A percentile compares a stretch with the other conserved stretches of the same genome.
Evolutionary conservation across 2,888 invertebrate species (phyloP).

Genomic region (Zaprionus bogoriensis): DNA sequence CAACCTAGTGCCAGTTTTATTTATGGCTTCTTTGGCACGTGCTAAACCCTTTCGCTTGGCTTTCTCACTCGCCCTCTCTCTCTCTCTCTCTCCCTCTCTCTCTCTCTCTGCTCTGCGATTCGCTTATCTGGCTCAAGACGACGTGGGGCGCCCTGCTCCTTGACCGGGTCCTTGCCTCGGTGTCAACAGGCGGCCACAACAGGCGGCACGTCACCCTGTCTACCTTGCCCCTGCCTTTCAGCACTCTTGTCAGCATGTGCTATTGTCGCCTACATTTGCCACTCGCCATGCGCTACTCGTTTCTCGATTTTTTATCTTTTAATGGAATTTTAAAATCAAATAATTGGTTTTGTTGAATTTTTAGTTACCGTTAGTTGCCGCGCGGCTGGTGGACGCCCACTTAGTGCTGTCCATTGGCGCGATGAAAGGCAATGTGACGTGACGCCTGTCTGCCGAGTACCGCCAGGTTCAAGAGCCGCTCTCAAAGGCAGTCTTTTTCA

Average conservation of each 20-base stretch:
- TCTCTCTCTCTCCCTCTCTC: conserved; percentile 7
- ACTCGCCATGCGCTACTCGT: conserved; percentile 8
- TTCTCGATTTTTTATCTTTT: conserved; percentile 68
- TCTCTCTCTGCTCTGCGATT: conserved; percentile 1
- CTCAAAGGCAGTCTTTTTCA: too few relatives aligned
- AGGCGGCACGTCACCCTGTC: conserved; percentile 34
- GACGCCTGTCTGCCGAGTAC: too few relatives aligned
- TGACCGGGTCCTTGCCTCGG: conserved; percentile 47
- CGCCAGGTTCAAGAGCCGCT: too few relatives aligned
- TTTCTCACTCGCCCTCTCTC: conserved; percentile 7
- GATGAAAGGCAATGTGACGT: too few relatives aligned
- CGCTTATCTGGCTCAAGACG: conserved; percentile 43
- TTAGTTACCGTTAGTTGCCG: conserved; percentile 31
- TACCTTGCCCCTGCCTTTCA: too few relatives aligned
- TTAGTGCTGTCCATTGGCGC: too few relatives aligned
- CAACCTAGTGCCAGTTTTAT: conserved; percentile 62
- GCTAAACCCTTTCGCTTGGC: conserved; percentile 64
- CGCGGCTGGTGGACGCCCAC: too few relatives aligned
- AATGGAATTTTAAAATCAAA: conserved; percentile 78
- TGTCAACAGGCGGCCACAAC: conserved; percentile 64
- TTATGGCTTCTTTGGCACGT: conserved; percentile 67
- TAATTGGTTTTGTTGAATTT: conserved; percentile 73
- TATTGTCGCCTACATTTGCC: conserved; percentile 11
- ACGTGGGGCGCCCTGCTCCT: conserved; percentile 45
- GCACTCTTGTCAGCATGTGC: too few relatives aligned